Evolutionary conservation across 2,113 vertebrate genomes (phyloP), one percentile per base, ranked within the genome.

Genomic region (Nansenia antarctica): DNA sequence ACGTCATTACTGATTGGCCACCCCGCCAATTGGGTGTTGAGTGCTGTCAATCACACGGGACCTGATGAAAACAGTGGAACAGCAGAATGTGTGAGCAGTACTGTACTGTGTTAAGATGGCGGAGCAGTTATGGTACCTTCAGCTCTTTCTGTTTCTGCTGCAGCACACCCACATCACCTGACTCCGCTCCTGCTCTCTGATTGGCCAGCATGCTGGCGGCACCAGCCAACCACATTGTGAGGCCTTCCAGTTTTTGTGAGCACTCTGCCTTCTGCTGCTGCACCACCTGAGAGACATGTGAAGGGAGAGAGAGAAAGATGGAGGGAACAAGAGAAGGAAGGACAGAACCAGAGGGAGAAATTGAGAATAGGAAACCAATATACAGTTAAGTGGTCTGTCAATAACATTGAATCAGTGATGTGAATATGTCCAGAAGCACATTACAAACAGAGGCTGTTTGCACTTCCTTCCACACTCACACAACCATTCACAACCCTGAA

Each of bases 191-290:
- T 0, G 80, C 65, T 59, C 76, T 93, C 79, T 95, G 94, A 85
- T 59, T 87, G 26, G 76, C 81, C 87, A 99, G 72, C 0, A 86
- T 0, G 52, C 82, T 78, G 74, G 95, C 94, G 1, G 94, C 93
- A 67, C 93, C 92, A 8, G 86, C 87, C 79, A 96, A 85, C 95
- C 96, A 99, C 83, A 52, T 70, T 49, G 84, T 87, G 59, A 98
- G 92, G 67, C 93, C 94, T 2, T 96, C 94, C 65, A 99, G 84
- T 79, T 95, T 95, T 86, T 87, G 92, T 0, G 93, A 91, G 70
- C 93, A 96, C 57, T 94, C 93, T 5, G 90, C 89, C 84, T 96
- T 96, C 72, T 98, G 95, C 86, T 96, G 94, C 77, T 98, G 94
- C 39, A 95, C 92, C 1, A 95, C 94, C 98, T 99, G 86, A 69